These are phyloP conservation scores for Antheraea pernyi DNA, from an alignment of 1,140 invertebrate species.

Conservation along the genomic window DNA sequence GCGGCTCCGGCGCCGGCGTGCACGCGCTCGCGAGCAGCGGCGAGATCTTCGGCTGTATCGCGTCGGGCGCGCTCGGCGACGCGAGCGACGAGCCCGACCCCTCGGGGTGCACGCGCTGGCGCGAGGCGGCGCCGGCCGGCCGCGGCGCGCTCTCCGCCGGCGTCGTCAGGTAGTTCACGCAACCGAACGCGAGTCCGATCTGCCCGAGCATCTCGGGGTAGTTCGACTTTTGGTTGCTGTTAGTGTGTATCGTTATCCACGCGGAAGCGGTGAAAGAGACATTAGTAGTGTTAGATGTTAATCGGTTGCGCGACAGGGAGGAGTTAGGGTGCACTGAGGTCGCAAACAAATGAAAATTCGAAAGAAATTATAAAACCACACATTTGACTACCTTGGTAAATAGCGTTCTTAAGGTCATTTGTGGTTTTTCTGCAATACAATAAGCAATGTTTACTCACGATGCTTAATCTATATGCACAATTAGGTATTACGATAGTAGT, in stretches of 20 bases:
- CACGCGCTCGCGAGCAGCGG: conserved; percentile 54
- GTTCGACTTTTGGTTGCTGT: conserved; percentile 75
- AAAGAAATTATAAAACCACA: conserved; percentile 46
- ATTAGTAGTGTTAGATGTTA: conserved; percentile 10
- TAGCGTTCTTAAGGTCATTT: conserved; percentile 75
- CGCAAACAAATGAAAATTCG: background rate
- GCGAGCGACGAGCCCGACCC: conserved; percentile 44
- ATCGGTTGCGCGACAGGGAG: background rate
- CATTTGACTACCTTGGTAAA: conserved; percentile 68
- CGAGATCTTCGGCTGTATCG: conserved; percentile 68
- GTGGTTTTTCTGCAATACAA: conserved; percentile 71
- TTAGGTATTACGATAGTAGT: conserved; percentile 13
- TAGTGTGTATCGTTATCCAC: conserved; percentile 47
- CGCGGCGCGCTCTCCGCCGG: conserved; percentile 38
- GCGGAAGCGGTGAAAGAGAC: conserved; percentile 48
- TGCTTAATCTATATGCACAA: conserved; percentile 13
- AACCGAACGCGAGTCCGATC: conserved; percentile 76
- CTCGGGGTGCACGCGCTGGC: conserved; percentile 44
- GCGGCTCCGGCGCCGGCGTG: conserved; percentile 52
- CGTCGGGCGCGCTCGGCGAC: conserved; percentile 47
- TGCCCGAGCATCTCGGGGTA: conserved; percentile 78
- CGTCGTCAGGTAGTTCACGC: conserved; percentile 73
- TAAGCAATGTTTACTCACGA: conserved; percentile 45
- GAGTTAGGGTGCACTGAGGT: background rate
- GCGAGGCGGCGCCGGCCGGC: conserved; percentile 39